Evolutionary conservation across 2,113 vertebrate species (phyloP).

Genomic region (Syngnathoides biaculeatus): DNA sequence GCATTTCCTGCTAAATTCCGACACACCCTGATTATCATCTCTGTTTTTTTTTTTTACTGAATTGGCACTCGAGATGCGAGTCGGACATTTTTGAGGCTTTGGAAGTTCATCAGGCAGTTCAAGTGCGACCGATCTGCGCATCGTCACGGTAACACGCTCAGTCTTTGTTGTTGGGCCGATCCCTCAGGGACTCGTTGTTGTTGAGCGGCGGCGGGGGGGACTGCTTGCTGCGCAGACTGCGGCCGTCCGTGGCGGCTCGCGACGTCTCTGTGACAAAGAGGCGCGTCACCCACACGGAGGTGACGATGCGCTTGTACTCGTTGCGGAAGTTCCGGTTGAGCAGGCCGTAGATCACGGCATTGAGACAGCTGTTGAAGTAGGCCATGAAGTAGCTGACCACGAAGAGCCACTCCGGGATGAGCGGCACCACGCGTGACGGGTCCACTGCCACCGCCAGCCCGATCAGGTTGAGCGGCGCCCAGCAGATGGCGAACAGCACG

Average conservation of each 20-base stretch:
- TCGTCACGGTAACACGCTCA: neutral
- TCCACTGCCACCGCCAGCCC: constrained; percentile 83
- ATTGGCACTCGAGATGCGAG: constrained; percentile 29
- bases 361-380: constrained; percentile 94
- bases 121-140: neutral
- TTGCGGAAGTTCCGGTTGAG: constrained; percentile 90
- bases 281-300: constrained; percentile 79
- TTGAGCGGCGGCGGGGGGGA: constrained; percentile 73
- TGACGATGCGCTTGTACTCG: constrained; percentile 86
- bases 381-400: constrained; percentile 91
- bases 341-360: constrained; percentile 87
- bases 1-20: neutral
- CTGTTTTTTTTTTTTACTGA: constrained; percentile 2
- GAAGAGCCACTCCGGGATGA: constrained; percentile 86
- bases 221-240: constrained; percentile 76
- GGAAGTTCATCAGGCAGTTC: constrained; percentile 20
- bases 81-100: neutral
- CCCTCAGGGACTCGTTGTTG: constrained; percentile 73
- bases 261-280: constrained; percentile 80
- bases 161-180: constrained; percentile 56
- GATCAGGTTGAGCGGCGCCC: constrained; percentile 90
- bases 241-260: constrained; percentile 72
- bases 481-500: constrained; percentile 89
- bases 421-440: constrained; percentile 77
- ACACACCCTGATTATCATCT: neutral